Evolutionary conservation across 2,797 vertebrate species (phyloP).

Genomic region (Phataginus tricuspis): DNA sequence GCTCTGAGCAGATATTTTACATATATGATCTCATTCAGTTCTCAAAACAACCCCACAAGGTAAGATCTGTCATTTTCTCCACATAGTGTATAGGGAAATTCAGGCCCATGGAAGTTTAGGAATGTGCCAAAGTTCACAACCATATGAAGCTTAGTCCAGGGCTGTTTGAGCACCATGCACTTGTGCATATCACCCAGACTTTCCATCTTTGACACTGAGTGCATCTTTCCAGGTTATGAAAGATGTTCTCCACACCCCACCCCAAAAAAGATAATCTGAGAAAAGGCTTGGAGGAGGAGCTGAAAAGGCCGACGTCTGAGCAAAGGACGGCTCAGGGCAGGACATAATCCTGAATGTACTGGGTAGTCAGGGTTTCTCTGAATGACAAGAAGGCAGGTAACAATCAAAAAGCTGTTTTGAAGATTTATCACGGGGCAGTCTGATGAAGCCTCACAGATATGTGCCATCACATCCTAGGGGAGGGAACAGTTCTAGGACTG

Average conservation of each 20-base stretch:
- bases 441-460: neutral
- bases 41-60: neutral
- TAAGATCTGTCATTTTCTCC: conserved; percentile 21
- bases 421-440: neutral
- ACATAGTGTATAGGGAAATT: neutral
- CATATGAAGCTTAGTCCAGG: neutral
- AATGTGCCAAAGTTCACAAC: neutral
- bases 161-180: neutral
- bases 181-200: neutral
- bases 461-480: neutral
- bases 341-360: neutral
- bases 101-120: neutral
- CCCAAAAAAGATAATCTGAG: neutral
- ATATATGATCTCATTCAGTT: neutral
- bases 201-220: neutral
- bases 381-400: conserved; percentile 3
- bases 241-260: neutral
- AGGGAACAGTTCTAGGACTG: neutral
- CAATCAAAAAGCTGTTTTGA: neutral
- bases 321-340: neutral
- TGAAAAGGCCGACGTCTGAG: neutral
- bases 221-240: neutral
- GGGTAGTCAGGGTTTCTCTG: neutral
- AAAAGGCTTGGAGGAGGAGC: neutral
- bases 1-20: neutral